These are phyloP conservation scores for Pantherophis alleghaniensis DNA, from an alignment of 2,797 vertebrate genomes.

Conservation along the genomic window DNA sequence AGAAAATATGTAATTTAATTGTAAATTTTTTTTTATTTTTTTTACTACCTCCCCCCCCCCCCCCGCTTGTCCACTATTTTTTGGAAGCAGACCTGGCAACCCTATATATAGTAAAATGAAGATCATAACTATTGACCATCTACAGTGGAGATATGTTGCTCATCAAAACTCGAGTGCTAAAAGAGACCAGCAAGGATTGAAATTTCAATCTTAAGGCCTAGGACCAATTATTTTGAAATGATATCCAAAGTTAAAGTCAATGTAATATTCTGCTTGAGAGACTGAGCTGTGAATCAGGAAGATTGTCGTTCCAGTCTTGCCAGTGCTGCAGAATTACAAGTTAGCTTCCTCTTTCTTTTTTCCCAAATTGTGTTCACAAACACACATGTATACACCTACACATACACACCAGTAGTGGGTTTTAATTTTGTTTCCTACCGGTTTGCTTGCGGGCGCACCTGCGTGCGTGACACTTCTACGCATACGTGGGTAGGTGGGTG, in stretches of 20 bases:
- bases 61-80: no score
- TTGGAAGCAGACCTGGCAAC: no score
- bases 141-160: background rate
- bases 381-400: no score
- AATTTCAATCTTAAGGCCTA: background rate
- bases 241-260: background rate
- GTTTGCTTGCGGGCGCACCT: no score
- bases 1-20: no score
- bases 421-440: no score
- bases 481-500: no score
- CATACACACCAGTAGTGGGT: background rate
- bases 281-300: background rate
- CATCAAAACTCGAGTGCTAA: background rate
- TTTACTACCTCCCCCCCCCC: no score
- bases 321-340: background rate
- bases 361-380: background rate
- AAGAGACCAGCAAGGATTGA: background rate
- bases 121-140: background rate
- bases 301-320: background rate
- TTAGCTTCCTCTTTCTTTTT: background rate
- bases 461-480: no score
- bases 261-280: background rate
- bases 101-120: background rate
- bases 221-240: background rate
- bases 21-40: no score